Conservation (phyloP, 2,113 vertebrate species). For the Psittacula cyanocephala region DNA sequence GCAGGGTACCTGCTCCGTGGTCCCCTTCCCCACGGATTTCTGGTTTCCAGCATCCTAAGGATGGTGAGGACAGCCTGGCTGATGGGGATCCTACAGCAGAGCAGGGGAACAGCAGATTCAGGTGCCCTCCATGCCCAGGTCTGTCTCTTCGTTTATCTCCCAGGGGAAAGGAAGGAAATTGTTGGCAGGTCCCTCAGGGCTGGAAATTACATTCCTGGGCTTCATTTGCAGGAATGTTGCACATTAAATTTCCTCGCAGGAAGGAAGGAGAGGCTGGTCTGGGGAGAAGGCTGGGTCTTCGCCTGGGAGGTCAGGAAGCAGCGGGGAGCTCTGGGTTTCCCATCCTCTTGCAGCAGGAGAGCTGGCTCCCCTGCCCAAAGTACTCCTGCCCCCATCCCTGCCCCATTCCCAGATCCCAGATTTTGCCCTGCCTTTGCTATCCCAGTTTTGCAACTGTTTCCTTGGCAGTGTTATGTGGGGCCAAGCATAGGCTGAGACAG, state of each 20-base stretch:
- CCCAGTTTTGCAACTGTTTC: no score
- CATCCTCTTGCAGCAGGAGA: no score
- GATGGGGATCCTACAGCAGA: not conserved
- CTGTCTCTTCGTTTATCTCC: not conserved
- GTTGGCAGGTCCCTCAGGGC: not conserved
- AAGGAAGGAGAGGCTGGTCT: not conserved
- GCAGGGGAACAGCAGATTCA: not conserved
- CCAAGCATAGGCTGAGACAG: not conserved
- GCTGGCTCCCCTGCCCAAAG: not conserved
- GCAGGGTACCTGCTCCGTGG: accelerated
- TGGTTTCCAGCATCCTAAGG: not conserved
- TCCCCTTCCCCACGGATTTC: not conserved
- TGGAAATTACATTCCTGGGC: not conserved
- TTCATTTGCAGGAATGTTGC: not conserved
- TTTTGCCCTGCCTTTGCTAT: not conserved
- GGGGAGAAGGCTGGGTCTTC: not conserved
- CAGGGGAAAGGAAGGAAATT: not conserved
- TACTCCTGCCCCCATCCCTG: no score
- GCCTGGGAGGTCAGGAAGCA: not conserved
- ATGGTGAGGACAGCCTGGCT: no score
- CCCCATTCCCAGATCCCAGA: not conserved
- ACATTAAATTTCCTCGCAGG: not conserved
- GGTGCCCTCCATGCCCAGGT: not conserved
- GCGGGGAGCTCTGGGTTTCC: not conserved
- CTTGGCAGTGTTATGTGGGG: not conserved